Base-by-base conservation (phyloP, 2,113 vertebrate genomes). In the Prunella fulvescens region DNA sequence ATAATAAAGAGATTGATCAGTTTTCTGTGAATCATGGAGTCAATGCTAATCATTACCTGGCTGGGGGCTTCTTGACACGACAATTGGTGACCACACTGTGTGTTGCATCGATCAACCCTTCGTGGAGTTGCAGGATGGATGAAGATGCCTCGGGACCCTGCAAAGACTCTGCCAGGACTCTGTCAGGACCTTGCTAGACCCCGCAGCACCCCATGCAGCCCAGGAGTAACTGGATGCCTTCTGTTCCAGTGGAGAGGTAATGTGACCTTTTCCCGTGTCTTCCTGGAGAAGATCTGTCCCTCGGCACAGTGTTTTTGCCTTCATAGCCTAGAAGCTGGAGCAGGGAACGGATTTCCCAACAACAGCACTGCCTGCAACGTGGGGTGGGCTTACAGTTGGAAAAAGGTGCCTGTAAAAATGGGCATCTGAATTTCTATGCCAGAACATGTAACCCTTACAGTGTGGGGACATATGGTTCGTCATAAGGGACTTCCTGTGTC, bases 261-360 rank as follows among this genome's bases (percentile, higher is more conserved):
- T 10, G 14, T n/a, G 14, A 35, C 22, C 22, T 11, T 58, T 58
- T 14, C n/a, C 22, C 7, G 9, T 1, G 3, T 58, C 56, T 35
- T 58, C n/a, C 33, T 35, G n/a, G 22, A 58, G 10, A 58, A 35
- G 56, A 35, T 57, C n/a, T 35, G 22, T 35, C 56, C n/a, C n/a
- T 35, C 1, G 10, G n/a, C n/a, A 16, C 33, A 1, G 2, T 3
- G 2, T 35, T 58, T 58, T 58, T 58, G 14, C n/a, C 56, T 10
- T 58, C 22, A 11, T 11, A 58, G n/a, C 19, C 6, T n/a, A 23
- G 20, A 20, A 57, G 20, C 20, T 57, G 54, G 54, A 13, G 12
- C 2, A 13, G 33, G 31, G 13, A 22, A 22, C 19, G 22, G 31
- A 56, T 56, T 56, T 56, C 19, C 31, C 56, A 24, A 5, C 20